phyloP scores from a whole-genome alignment of 2,113 vertebrate genomes.

The Oncorhynchus kisutch region DNA sequence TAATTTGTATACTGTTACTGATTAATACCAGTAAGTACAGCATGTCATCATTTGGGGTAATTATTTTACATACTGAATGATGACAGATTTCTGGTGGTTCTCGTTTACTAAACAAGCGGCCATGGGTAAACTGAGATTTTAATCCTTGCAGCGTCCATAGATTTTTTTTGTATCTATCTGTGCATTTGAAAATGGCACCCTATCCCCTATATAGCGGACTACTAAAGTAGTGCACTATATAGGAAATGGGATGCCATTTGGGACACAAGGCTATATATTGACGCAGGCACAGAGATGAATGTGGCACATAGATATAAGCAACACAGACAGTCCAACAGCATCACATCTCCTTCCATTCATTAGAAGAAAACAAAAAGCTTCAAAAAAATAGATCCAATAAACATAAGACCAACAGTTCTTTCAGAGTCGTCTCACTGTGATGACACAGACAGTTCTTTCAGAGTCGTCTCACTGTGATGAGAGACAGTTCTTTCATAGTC shows the following conservation, averaged over 20 bases:
- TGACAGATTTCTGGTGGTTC: not conserved
- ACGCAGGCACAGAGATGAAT: slow-evolving; percentile 8
- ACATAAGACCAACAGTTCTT: not conserved
- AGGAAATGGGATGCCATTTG: too few relatives aligned
- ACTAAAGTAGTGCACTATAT: too few relatives aligned
- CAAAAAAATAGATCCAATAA: not conserved
- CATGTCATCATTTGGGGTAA: not conserved
- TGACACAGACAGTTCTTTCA: too few relatives aligned
- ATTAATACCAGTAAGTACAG: not conserved
- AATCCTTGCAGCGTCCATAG: not conserved
- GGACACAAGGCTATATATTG: not conserved
- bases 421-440: not conserved
- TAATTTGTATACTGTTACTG: not conserved
- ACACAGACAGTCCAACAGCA: not conserved
- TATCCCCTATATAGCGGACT: too few relatives aligned
- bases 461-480: too few relatives aligned
- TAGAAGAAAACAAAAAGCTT: not conserved
- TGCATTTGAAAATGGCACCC: not conserved
- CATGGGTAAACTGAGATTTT: not conserved
- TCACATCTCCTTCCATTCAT: not conserved
- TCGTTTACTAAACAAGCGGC: not conserved
- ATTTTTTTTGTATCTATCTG: not conserved
- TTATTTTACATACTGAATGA: not conserved
- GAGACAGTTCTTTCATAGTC: too few relatives aligned
- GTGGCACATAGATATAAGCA: slow-evolving; percentile 1